Evolutionary conservation across 2,113 vertebrate species (phyloP).

Genomic region (Poeciliopsis retropinna): DNA sequence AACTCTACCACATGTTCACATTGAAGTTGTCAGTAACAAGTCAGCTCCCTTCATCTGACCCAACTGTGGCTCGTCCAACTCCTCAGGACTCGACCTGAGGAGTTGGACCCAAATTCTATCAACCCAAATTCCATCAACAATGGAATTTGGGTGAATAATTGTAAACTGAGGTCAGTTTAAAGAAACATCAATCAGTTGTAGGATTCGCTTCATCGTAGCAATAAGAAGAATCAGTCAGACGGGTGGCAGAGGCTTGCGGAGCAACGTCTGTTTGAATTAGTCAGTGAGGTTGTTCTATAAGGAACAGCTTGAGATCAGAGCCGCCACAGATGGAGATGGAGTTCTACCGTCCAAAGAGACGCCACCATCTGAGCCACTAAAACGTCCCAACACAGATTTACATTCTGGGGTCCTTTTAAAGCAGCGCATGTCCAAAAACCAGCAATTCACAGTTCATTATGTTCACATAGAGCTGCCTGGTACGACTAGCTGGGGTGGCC

Average conservation of each 20-base stretch:
- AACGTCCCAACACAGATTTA: neutral
- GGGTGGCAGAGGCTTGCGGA: neutral
- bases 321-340: neutral
- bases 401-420: constrained; percentile 16
- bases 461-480: neutral
- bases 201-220: neutral
- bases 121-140: too few species aligned
- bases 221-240: neutral
- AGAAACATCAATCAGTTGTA: neutral
- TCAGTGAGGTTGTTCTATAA: neutral
- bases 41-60: neutral
- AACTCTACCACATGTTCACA: neutral
- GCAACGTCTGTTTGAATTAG: neutral
- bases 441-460: constrained; percentile 6
- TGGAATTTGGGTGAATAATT: too few species aligned
- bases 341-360: neutral
- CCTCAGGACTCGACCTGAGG: too few species aligned
- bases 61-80: neutral
- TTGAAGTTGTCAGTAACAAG: too few species aligned
- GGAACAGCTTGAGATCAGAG: neutral
- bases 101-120: too few species aligned
- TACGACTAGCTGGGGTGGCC: neutral
- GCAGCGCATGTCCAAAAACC: neutral
- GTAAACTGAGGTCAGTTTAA: neutral
- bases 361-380: neutral